A percentile compares a stretch with the other conserved stretches of the same genome.
These are phyloP conservation scores for Chloroceryle inda DNA, from an alignment of 2,797 vertebrate genomes.

Conservation along the genomic window DNA sequence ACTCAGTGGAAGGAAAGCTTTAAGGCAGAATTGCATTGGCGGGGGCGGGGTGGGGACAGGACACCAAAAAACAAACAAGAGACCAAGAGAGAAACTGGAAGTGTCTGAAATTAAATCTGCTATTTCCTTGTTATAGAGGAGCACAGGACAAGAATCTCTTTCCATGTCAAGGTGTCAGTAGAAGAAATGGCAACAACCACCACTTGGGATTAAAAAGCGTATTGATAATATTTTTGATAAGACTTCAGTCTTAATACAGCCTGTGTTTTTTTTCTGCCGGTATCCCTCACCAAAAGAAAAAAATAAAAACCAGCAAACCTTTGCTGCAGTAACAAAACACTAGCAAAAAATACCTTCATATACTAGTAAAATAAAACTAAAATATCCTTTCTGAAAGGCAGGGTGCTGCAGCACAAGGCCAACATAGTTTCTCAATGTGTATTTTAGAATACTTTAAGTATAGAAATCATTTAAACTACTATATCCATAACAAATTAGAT, in stretches of 20 bases:
- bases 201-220: neutral
- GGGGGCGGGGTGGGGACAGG: too few species aligned
- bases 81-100: neutral
- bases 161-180: neutral
- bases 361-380: neutral
- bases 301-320: neutral
- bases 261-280: neutral
- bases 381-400: neutral
- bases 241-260: neutral
- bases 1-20: neutral
- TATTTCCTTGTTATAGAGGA: neutral
- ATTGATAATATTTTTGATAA: neutral
- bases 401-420: neutral
- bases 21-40: neutral
- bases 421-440: neutral
- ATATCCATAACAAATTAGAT: neutral
- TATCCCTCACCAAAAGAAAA: neutral
- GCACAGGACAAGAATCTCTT: neutral
- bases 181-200: neutral
- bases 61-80: neutral
- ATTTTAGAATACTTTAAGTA: neutral
- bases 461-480: neutral
- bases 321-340: fast-evolving
- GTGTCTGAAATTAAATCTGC: neutral
- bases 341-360: neutral